A percentile compares a stretch with the other conserved stretches of the same genome.
Conservation (phyloP, 2,113 vertebrate genomes). For the Ictidomys tridecemlineatus region DNA sequence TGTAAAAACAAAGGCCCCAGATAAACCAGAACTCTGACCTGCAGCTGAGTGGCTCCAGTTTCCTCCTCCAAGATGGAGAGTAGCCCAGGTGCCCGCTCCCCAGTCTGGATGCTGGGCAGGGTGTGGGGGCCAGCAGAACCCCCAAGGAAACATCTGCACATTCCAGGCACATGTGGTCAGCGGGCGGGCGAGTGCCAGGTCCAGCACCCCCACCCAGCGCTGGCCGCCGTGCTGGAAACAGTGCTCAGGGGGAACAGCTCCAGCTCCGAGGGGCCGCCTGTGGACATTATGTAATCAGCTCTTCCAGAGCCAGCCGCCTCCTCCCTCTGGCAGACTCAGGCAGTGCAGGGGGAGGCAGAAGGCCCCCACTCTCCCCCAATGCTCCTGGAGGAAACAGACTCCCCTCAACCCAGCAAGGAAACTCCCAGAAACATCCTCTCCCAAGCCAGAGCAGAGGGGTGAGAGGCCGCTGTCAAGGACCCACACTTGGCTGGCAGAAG, state of each 20-base stretch:
- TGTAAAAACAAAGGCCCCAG: background rate
- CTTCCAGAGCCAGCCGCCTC: constrained; percentile 63
- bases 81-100: background rate
- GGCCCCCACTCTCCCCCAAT: background rate
- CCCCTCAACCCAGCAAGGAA: background rate
- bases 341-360: background rate
- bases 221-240: constrained; percentile 88
- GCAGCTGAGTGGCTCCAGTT: background rate
- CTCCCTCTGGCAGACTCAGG: constrained; percentile 43
- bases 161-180: constrained; percentile 98
- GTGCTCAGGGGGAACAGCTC: constrained; percentile 86
- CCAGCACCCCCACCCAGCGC: constrained; percentile 72
- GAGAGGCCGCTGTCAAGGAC: constrained; percentile 80
- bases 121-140: constrained; percentile 78
- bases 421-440: background rate
- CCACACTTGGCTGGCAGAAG: background rate
- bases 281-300: constrained; percentile 85
- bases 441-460: constrained; percentile 61
- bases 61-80: background rate
- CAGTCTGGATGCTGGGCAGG: constrained; percentile 39
- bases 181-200: constrained; percentile 88
- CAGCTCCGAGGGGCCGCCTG: constrained; percentile 82
- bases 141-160: constrained; percentile 98
- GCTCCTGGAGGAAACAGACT: background rate
- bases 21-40: background rate